These are phyloP conservation scores for Clavelina lepadiformis DNA, from an alignment of 23 tunicate species.

Conservation along the genomic window DNA sequence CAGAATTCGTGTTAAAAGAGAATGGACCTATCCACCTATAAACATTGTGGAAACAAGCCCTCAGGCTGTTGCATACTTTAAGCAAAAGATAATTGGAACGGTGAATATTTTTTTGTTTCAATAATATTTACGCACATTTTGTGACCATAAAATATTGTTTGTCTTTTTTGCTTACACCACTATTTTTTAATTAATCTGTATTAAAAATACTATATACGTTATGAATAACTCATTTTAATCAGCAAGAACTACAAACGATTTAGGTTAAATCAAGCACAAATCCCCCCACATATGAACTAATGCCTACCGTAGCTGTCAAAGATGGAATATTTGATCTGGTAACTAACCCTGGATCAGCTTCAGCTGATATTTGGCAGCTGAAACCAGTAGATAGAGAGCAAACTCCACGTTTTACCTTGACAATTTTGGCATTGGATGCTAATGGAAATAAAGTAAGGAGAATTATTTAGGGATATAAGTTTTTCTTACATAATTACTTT, in stretches of 20 bases:
- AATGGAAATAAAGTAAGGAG: slow-evolving; percentile 4
- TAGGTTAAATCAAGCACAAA: background rate
- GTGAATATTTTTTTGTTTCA: no score
- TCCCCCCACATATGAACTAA: background rate
- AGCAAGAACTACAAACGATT: no score
- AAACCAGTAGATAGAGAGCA: slow-evolving; percentile 51
- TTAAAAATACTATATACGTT: no score
- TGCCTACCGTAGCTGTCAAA: slow-evolving; percentile 1
- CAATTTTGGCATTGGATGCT: slow-evolving; percentile 26
- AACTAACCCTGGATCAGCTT: background rate
- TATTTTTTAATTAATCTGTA: no score
- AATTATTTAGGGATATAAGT: background rate
- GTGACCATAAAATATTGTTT: no score
- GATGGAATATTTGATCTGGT: background rate
- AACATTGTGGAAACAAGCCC: background rate
- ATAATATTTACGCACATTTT: no score
- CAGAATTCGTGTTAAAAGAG: slow-evolving; percentile 12
- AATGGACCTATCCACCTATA: slow-evolving; percentile 25
- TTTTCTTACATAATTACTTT: background rate
- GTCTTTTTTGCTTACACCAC: no score
- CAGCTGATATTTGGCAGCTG: slow-evolving; percentile 4
- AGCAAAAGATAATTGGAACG: no score
- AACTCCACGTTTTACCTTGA: background rate
- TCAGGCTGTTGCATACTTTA: background rate
- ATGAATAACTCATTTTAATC: no score